Evolutionary conservation across 2,113 vertebrate genomes (phyloP).

Genomic region (Trematocara marginatum): DNA sequence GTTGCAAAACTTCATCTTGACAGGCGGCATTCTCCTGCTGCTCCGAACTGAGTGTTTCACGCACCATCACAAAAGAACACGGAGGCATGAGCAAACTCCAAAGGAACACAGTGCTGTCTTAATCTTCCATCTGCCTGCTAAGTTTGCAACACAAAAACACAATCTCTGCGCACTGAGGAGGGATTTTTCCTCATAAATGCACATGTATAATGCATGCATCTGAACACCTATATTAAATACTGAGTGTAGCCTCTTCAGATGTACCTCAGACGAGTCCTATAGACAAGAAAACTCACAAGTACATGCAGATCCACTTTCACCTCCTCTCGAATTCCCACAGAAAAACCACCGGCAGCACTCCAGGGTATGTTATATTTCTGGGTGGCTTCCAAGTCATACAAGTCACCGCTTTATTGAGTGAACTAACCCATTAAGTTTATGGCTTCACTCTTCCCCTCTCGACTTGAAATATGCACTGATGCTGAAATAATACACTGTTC

Average conservation of each 20-base stretch:
- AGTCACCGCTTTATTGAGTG: constrained; percentile 55
- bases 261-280: background rate
- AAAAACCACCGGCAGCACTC: constrained; percentile 1
- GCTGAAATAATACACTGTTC: constrained; percentile 55
- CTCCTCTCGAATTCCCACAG: background rate
- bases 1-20: background rate
- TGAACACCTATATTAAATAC: background rate
- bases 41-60: background rate
- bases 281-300: background rate
- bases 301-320: background rate
- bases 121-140: background rate
- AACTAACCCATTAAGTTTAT: constrained; percentile 58
- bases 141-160: background rate
- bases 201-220: background rate
- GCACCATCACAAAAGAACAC: background rate
- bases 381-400: constrained; percentile 56
- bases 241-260: background rate
- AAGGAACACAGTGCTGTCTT: background rate
- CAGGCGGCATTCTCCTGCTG: background rate
- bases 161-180: background rate
- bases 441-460: constrained; percentile 1
- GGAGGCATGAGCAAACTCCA: background rate
- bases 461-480: constrained; percentile 55
- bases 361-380: constrained; percentile 30
- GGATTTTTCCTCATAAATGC: background rate